phyloP scores from a whole-genome alignment of 2,888 invertebrate genomes.

The Aspidapion aeneum region DNA sequence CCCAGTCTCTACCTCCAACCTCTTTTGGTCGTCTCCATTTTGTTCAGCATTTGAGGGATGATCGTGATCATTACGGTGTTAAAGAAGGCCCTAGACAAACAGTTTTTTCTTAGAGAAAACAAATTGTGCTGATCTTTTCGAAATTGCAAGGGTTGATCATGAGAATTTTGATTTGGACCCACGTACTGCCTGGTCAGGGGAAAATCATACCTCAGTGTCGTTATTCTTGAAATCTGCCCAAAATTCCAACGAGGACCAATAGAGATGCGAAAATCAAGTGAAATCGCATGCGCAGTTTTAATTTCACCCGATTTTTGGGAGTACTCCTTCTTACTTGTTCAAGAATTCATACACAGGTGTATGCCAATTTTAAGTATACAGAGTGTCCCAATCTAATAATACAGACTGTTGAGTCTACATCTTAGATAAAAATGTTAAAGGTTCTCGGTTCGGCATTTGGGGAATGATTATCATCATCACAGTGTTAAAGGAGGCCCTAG shows the following conservation, averaged over 20 bases:
- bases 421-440: not conserved
- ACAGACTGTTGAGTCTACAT: not conserved
- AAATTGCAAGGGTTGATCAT: slow-evolving; percentile 63
- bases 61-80: slow-evolving; percentile 60
- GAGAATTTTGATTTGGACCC: slow-evolving; percentile 54
- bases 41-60: slow-evolving; percentile 67
- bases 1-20: slow-evolving; percentile 66
- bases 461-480: slow-evolving; percentile 63
- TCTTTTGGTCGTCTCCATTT: slow-evolving; percentile 60
- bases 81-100: slow-evolving; percentile 45
- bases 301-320: too few relatives aligned
- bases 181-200: slow-evolving; percentile 59
- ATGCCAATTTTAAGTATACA: slow-evolving; percentile 61
- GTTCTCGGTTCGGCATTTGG: slow-evolving; percentile 61
- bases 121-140: slow-evolving; percentile 62
- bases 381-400: too few relatives aligned
- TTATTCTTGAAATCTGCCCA: too few relatives aligned
- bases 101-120: slow-evolving; percentile 51
- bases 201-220: slow-evolving; percentile 63
- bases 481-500: slow-evolving; percentile 49
- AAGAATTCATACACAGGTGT: too few relatives aligned
- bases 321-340: too few relatives aligned
- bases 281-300: too few relatives aligned
- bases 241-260: too few relatives aligned
- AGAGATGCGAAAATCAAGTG: too few relatives aligned